A percentile compares a stretch with the other conserved stretches of the same genome.
Evolutionary conservation across 2,797 vertebrate genomes (phyloP).

Genomic region (Enteromius trimaculatus): DNA sequence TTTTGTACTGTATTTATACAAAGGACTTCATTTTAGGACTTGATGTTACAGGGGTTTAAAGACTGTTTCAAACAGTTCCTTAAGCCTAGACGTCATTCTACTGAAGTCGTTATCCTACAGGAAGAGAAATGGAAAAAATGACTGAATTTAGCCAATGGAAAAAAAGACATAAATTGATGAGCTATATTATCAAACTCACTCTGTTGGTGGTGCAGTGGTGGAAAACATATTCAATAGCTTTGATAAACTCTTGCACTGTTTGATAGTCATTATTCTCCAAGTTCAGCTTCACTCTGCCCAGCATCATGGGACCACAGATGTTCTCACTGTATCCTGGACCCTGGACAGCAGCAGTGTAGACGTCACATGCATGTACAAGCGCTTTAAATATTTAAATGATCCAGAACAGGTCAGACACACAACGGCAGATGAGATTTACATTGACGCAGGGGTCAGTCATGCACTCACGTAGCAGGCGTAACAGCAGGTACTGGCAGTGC

Average conservation of each 20-base stretch:
- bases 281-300: constrained; percentile 50
- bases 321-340: not conserved
- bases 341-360: constrained; percentile 15
- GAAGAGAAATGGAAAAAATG: not conserved
- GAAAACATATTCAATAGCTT: constrained; percentile 26
- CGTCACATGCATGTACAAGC: not conserved
- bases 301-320: constrained; percentile 49
- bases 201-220: not conserved
- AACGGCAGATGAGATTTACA: constrained; percentile 7
- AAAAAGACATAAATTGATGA: not conserved
- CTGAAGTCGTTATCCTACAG: constrained; percentile 27
- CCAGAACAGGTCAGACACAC: not conserved
- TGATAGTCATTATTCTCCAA: constrained; percentile 45
- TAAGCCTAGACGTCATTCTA: constrained; percentile 11
- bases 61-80: constrained; percentile 1
- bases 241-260: constrained; percentile 52
- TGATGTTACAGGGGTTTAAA: not conserved
- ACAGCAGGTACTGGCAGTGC: constrained; percentile 35
- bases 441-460: not conserved
- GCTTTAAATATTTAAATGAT: not conserved
- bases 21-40: not conserved
- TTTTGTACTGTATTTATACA: not conserved
- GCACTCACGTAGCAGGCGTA: constrained; percentile 3
- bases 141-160: not conserved
- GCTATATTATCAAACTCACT: constrained; percentile 2